Conservation (phyloP, 2,888 invertebrate species). For the Zygaena filipendulae region DNA sequence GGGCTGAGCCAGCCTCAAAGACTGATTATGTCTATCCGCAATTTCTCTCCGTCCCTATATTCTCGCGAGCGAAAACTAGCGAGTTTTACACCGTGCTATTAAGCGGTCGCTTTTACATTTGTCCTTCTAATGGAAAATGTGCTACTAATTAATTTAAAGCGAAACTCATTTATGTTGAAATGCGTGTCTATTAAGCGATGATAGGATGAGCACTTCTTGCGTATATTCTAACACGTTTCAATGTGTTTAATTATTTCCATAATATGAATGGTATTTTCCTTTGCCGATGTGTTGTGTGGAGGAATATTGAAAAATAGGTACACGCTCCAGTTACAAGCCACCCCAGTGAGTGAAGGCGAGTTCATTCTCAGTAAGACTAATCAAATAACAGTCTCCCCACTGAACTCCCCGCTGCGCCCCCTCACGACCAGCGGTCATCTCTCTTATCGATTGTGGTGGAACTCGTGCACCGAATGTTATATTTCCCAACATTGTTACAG, state of each 20-base stretch:
- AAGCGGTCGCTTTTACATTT: conserved; percentile 69
- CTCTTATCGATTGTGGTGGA: conserved; percentile 69
- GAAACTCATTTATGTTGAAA: conserved; percentile 68
- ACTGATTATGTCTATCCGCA: conserved; percentile 69
- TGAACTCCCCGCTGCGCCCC: conserved; percentile 27
- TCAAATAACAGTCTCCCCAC: conserved; percentile 68
- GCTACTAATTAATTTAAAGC: conserved; percentile 68
- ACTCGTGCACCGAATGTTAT: conserved; percentile 68
- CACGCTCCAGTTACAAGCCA: conserved; percentile 62
- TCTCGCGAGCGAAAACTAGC: conserved; percentile 68
- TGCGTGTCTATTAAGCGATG: conserved; percentile 65
- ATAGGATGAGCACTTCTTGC: conserved; percentile 53
- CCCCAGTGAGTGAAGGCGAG: conserved; percentile 65
- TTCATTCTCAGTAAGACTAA: conserved; percentile 70
- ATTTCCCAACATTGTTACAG: conserved; percentile 57
- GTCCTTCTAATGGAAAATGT: conserved; percentile 70
- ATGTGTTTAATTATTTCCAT: too few relatives aligned
- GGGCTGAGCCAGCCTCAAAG: conserved; percentile 63
- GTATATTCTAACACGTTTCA: conserved; percentile 36
- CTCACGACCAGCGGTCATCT: conserved; percentile 66
- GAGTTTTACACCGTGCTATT: conserved; percentile 68
- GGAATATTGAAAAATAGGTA: conserved; percentile 24
- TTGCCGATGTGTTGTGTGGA: too few relatives aligned
- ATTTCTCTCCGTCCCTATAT: conserved; percentile 66
- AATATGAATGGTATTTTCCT: too few relatives aligned